Conservation (phyloP, 2,113 vertebrate genomes). For the Hippopotamus amphibius region DNA sequence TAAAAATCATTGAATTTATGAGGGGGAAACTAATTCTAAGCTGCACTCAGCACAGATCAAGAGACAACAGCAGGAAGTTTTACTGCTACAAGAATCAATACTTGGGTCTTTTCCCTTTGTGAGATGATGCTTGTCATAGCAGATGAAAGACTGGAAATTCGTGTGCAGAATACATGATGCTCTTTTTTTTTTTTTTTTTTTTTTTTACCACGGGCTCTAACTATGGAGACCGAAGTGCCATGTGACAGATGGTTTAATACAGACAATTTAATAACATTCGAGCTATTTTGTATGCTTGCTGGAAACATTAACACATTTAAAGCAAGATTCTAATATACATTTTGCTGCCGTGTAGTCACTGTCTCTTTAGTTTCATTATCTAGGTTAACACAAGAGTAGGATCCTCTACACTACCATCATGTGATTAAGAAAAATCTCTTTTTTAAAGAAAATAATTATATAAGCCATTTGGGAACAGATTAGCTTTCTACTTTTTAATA, state of each 20-base stretch:
- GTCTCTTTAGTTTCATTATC: constrained; percentile 56
- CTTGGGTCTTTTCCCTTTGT: neutral
- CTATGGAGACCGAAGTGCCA: neutral
- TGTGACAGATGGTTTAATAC: constrained; percentile 49
- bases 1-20: neutral
- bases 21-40: neutral
- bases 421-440: constrained; percentile 21
- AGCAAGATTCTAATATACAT: constrained; percentile 58
- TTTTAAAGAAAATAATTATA: constrained; percentile 54
- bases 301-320: constrained; percentile 47
- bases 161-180: neutral
- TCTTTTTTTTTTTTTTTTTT: neutral
- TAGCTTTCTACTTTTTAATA: constrained; percentile 46
- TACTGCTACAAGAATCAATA: neutral
- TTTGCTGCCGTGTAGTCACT: constrained; percentile 39
- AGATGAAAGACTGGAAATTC: constrained; percentile 16
- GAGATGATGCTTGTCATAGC: neutral
- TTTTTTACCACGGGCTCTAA: neutral
- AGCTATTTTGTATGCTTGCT: neutral
- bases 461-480: neutral
- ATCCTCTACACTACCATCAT: neutral
- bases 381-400: neutral
- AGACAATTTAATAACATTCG: constrained; percentile 21
- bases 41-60: neutral
- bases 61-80: neutral